Percentiles rank a stretch among this genome's conserved stretches.
Conservation (phyloP, 2,113 vertebrate genomes). For the Cheilinus undulatus region DNA sequence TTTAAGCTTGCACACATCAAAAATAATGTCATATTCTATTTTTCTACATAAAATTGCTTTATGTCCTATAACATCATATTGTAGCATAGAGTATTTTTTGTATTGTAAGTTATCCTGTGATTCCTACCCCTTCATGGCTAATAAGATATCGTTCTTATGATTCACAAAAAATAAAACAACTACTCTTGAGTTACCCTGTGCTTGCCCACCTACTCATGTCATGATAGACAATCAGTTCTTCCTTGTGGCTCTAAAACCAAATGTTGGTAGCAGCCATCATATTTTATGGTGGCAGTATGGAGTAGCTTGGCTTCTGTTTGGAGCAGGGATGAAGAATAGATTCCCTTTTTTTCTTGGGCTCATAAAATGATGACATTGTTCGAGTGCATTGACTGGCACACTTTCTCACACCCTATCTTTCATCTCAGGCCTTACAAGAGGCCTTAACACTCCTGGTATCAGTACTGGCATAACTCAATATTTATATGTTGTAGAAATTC, state of each 20-base stretch:
- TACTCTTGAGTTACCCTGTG: too few species aligned
- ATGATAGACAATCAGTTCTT: too few species aligned
- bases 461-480: background rate
- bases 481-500: slow-evolving; percentile 8
- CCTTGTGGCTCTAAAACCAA: background rate
- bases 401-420: background rate
- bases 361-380: background rate
- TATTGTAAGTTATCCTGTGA: too few species aligned
- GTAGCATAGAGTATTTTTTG: too few species aligned
- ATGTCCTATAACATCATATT: too few species aligned
- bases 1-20: too few species aligned
- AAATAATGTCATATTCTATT: too few species aligned
- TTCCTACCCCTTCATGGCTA: too few species aligned
- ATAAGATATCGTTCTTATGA: too few species aligned
- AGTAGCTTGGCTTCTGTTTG: background rate
- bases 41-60: too few species aligned
- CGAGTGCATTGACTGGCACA: background rate
- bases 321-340: background rate
- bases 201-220: too few species aligned
- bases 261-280: background rate
- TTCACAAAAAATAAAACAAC: background rate
- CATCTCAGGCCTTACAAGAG: background rate
- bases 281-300: background rate
- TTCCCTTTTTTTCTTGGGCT: background rate
- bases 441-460: background rate